Evolutionary conservation across 2,888 invertebrate genomes (phyloP).

Genomic region (Eudasyphora cyanicolor): DNA sequence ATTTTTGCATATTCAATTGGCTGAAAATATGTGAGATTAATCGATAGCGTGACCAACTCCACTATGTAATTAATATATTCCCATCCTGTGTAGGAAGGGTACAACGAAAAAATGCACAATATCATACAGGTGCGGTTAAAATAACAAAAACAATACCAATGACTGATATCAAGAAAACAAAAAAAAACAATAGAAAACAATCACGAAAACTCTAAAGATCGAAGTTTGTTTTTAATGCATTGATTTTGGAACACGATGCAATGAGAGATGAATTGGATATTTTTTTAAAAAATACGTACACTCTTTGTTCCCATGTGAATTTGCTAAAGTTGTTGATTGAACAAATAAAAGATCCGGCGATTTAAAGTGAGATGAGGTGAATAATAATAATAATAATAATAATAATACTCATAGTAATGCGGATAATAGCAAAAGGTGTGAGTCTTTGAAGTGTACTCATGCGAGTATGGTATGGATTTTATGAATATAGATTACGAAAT

Average conservation of each 20-base stretch:
- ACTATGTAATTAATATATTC: neutral
- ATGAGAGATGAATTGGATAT: neutral
- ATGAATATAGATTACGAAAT: no score
- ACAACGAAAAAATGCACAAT: neutral
- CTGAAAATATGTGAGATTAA: no score
- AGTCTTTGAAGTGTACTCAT: neutral
- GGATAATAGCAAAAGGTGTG: neutral
- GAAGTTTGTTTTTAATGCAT: neutral
- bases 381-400: neutral
- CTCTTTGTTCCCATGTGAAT: neutral
- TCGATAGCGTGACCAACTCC: no score
- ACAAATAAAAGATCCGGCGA: neutral
- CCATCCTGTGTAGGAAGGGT: neutral
- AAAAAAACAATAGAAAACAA: neutral
- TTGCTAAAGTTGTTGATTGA: neutral
- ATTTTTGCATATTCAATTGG: no score
- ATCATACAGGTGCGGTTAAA: slow-evolving; percentile 1
- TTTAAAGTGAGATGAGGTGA: neutral
- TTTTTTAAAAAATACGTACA: neutral
- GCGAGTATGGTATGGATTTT: neutral
- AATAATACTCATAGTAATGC: no score
- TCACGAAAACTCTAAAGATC: neutral
- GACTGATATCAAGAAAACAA: neutral
- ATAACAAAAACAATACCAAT: neutral
- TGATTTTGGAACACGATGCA: neutral